Base-by-base conservation (phyloP, 2,113 vertebrate species). In the Anseranas semipalmata region DNA sequence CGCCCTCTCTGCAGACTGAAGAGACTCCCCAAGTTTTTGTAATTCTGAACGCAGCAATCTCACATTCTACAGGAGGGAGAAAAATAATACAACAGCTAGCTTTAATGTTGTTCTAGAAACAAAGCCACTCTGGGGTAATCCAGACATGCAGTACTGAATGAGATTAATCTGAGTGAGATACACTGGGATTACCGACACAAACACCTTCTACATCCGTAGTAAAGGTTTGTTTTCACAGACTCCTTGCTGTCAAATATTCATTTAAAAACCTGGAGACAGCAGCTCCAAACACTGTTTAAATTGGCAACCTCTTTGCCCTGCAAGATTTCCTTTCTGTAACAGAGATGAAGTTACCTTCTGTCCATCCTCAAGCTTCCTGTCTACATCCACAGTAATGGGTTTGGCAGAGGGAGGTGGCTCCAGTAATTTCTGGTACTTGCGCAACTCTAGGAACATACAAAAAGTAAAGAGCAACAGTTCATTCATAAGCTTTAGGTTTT, bases 341-440 rank as follows among this genome's bases (percentile, higher is more conserved):
- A 35, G 30, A 87, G n/a, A 19, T 72, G 32, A 37, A 85, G 37
- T 97, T 95, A 99, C 99, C 98, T 98, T 98, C 87, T 99, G 99
- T 32, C 99, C 99, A 15, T 99, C 99, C 46, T 99, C 98, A 88
- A 99, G 97, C 87, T 99, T 99, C 81, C 98, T 98, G 86, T 99
- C 99, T 46, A 98, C 98, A 58, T 99, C 97, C 59, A 16, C 84
- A 25, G 98, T 98, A 30, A 99, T 96, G 30, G 95, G 93, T 32
- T 97, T 98, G 25, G 98, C 90, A 12, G 98, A 97, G 78, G 98
- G 98, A 33, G 98, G 98, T 1, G 98, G 97, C 37, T 98, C 97
- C 39, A 98, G 79, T 96, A 99, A 97, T 85, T 97, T 98, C 94
- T 98, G 98, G 94, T 98, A 98, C 85, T 98, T 98, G 22, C 90